Base-by-base conservation (phyloP, 2,113 vertebrate genomes). In the Neolamprologus variostigma region DNA sequence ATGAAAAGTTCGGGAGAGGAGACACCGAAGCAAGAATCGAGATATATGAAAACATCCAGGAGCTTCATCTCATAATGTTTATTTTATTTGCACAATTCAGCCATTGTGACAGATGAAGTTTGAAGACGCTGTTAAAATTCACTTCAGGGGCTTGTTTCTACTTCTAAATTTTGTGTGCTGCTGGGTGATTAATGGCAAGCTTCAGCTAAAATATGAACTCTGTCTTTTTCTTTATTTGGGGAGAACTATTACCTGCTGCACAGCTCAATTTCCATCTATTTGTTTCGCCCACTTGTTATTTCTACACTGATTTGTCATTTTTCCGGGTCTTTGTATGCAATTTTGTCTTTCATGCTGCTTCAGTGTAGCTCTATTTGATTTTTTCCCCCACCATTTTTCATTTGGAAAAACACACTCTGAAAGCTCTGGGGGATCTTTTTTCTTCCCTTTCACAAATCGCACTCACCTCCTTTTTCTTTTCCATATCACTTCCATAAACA, bases 291-390 rank as follows among this genome's bases (percentile, higher is more conserved):
- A 26, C 40, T 84, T 78, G 19, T 12, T 21, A 50, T 40, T 26
- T 50, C 16, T 2, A 26, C 50, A 11, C 16, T 26, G 26, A 57
- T 16, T 76, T 79, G 55, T 37, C 42, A 21, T 61, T 88, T 28
- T 84, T 21, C 61, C 14, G 5, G 31, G 45, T 84, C 21, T 78
- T 78, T 26, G 26, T 31, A 33, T 37, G 33, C 26, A 23, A 61
- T 85, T 66, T 28, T 61, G 40, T 86, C 80, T 61, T 13, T 73
- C 68, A 10, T 19, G 35, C 45, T 61, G 53, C 23, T 51, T 80
- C 0, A 3, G 1, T 55, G 16, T 2, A 3, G 23, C 53, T 53
- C 59, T 8, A 1, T 26, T 85, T 35, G 6, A 2, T n/a, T 42
- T 53, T 33, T 28, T 19, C 0, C 2, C 3, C 21, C 3, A 7